Percentiles rank a stretch among this genome's conserved stretches.
phyloP scores from a whole-genome alignment of 2,888 invertebrate species.

The Agelastica alni region DNA sequence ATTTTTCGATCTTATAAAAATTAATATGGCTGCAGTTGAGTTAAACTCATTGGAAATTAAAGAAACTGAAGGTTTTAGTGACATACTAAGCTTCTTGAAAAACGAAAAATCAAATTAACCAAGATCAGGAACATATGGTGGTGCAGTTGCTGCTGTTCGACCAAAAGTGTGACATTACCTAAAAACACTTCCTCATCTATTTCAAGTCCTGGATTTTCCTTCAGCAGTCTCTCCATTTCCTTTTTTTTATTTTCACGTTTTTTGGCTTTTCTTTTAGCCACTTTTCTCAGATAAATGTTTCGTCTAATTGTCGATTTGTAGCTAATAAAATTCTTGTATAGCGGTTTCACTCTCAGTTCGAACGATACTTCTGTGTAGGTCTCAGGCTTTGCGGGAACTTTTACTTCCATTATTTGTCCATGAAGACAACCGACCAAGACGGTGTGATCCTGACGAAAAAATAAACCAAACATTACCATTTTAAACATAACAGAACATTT shows the following conservation, averaged over 20 bases:
- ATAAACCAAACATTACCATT: too few species aligned
- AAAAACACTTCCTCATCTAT: constrained; percentile 66
- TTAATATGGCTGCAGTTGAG: too few species aligned
- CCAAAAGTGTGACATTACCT: too few species aligned
- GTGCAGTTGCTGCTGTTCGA: too few species aligned
- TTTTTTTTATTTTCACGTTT: constrained; percentile 60
- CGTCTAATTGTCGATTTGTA: constrained; percentile 65
- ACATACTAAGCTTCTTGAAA: too few species aligned
- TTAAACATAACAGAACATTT: too few species aligned
- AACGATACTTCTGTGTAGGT: constrained; percentile 58
- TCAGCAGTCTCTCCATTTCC: constrained; percentile 63
- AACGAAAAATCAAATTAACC: constrained; percentile 26
- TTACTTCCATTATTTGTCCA: constrained; percentile 62
- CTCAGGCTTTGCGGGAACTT: constrained; percentile 56
- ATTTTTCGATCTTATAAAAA: too few species aligned
- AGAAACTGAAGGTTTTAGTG: too few species aligned
- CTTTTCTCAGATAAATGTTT: constrained; percentile 63
- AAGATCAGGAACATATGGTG: too few species aligned
- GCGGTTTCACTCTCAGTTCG: constrained; percentile 50
- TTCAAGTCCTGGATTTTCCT: constrained; percentile 63
- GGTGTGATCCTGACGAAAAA: constrained; percentile 51
- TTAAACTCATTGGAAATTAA: too few species aligned
- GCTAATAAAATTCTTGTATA: constrained; percentile 60
- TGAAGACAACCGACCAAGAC: constrained; percentile 61
- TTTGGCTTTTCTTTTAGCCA: constrained; percentile 59